Percentiles rank a stretch among this genome's conserved stretches.
These are phyloP conservation scores for Pogonus chalceus DNA, from an alignment of 1,140 invertebrate species.

Conservation along the genomic window DNA sequence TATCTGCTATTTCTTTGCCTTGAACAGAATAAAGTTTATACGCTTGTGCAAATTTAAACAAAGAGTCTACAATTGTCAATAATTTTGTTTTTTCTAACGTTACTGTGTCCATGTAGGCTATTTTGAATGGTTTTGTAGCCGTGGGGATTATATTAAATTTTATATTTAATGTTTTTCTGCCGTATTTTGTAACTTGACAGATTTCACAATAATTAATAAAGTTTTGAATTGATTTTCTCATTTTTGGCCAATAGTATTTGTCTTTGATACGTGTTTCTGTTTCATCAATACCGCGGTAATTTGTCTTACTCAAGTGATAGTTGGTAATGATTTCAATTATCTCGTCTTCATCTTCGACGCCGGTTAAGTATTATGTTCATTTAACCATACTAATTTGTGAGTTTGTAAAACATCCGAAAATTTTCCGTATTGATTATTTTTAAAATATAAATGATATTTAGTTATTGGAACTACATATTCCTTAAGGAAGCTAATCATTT, in stretches of 20 bases:
- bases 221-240: conserved; percentile 7
- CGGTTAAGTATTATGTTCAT: neutral
- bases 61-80: conserved; percentile 14
- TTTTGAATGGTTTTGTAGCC: conserved; percentile 14
- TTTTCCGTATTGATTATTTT: neutral
- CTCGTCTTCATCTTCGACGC: neutral
- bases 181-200: conserved; percentile 13
- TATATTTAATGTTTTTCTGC: conserved; percentile 7
- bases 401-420: conserved; percentile 9
- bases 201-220: conserved; percentile 17
- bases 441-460: neutral
- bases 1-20: conserved; percentile 10
- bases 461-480: neutral
- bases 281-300: neutral
- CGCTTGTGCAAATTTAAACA: conserved; percentile 16
- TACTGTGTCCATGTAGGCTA: conserved; percentile 10
- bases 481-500: neutral
- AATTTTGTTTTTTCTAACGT: conserved; percentile 14
- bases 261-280: neutral
- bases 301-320: neutral
- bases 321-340: neutral
- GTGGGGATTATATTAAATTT: conserved; percentile 10
- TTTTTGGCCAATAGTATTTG: neutral
- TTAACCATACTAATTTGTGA: conserved; percentile 5
- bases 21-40: conserved; percentile 2